Base-by-base conservation (phyloP, 1,140 invertebrate species). In the Nylanderia fulva region DNA sequence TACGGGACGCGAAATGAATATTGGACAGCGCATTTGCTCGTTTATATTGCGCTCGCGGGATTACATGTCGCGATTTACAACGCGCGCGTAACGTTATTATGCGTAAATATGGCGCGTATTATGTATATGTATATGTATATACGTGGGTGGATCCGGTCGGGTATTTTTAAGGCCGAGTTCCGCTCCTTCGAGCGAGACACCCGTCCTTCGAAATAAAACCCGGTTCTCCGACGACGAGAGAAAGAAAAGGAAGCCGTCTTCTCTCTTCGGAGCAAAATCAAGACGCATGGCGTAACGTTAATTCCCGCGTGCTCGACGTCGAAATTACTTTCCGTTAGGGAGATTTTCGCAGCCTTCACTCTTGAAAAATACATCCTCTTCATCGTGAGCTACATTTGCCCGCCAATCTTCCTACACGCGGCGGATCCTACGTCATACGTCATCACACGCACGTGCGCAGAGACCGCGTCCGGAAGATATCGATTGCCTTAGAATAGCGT, bases 171-270 rank as follows among this genome's bases (percentile, higher is more conserved):
- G 52, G 36, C 36, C 66, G 39, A n/a, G 54, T 72, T 72, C 58
- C 29, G 54, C 29, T 39, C 54, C 48, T 69, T 69, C 68, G 54
- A 56, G 33, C 18, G 27, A n/a, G n/a, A n/a, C 18, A 27, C 13
- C 6, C 13, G 86, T 85, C 86, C 87, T 88, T 88, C 86, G 83
- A 88, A 88, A n/a, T n/a, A n/a, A n/a, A 88, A 88, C 66, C 87
- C 87, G 18, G 11, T 24, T 72, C 9, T 24, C 77, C 58, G 42
- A 33, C 21, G 36, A 68, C 75, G 77, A 9, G 36, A 68, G 84
- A 66, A 15, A 71, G 63, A 63, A 74, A 68, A 69, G 33, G 42
- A 15, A 48, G 45, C 15, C 45, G 33, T 79, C 85, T 84, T 39
- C 60, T 88, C 64, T 88, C 56, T 63, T 75, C 11, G 24, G 27